Percentiles rank a stretch among this genome's conserved stretches.
Evolutionary conservation across 2,888 invertebrate genomes (phyloP).

Genomic region (Cyaniris semiargus): DNA sequence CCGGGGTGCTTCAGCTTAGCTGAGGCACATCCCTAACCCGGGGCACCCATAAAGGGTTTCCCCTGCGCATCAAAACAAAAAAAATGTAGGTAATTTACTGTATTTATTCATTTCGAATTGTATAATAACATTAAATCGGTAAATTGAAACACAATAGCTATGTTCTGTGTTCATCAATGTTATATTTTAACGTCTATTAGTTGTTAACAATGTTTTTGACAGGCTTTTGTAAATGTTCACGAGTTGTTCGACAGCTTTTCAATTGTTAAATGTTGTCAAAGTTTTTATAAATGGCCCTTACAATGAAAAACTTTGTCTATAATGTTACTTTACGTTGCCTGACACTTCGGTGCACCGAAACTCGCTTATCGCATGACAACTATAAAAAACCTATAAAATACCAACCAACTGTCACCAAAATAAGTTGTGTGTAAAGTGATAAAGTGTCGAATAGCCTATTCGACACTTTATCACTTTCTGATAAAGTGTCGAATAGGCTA

Average conservation of each 20-base stretch:
- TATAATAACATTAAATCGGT: background rate
- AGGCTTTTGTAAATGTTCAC: background rate
- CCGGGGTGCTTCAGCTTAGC: too few species aligned
- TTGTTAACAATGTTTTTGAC: slow-evolving; percentile 12
- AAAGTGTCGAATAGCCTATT: too few species aligned
- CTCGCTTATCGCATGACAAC: background rate
- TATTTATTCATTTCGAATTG: background rate
- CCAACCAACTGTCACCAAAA: too few species aligned
- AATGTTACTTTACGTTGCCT: background rate
- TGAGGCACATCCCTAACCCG: too few species aligned
- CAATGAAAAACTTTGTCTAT: background rate
- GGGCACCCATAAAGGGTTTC: too few species aligned
- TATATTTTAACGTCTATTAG: background rate
- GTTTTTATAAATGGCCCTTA: background rate
- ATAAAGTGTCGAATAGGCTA: too few species aligned
- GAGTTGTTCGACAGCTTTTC: slow-evolving; percentile 2
- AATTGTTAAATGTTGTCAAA: background rate
- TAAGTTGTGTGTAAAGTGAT: too few species aligned
- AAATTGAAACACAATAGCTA: background rate
- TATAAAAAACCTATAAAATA: too few species aligned
- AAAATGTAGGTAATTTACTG: background rate
- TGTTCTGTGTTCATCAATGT: background rate
- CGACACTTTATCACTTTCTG: too few species aligned
- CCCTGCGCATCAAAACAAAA: too few species aligned
- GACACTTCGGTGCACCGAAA: background rate